Base-by-base conservation (phyloP, 2,888 invertebrate genomes). In the Poecilus cupreus region DNA sequence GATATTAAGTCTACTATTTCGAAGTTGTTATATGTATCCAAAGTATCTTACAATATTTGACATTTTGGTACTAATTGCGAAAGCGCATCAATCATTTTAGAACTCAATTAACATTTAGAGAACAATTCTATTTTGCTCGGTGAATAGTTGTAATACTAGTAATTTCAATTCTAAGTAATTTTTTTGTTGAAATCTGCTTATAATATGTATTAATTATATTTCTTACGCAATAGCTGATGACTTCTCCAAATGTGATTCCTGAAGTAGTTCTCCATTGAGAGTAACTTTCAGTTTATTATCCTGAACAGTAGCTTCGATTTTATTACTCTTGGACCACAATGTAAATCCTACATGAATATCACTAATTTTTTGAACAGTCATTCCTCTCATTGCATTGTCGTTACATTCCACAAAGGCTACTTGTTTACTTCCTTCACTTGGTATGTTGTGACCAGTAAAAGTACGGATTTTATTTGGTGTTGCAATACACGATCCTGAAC, bases 341-440 rank as follows among this genome's bases (percentile, higher is more conserved):
- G 13, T 68, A 18, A 79, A 68, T 8, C 22, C 49, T 22, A 79
- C 11, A 16, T 64, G 18, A 11, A 16, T 68, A 6, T 68, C 49
- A 18, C n/a, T 18, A 24, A 68, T 18, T 49, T 68, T 79, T 10
- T 79, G 11, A 16, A 79, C 13, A 3, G 16, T 68, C 26, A 79
- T 1, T 8, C 68, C 68, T 39, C 64, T 13, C 11, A 16, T 11
- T 11, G 68, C 16, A 18, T 6, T 16, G 10, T 49, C 13, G 20
- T 46, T 20, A 68, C 79, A 79, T 68, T 79, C 79, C 3, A 68
- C 32, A 10, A 68, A 26, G 10, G 49, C 79, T 8, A 79, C 68
- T 22, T 64, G 22, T 16, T 51, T 37, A 26, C 13, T 18, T 51
- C 26, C 32, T 11, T 49, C n/a, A 18, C 18, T 79, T 5, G 18